Evolutionary conservation across 2,888 invertebrate species (phyloP).

Genomic region (Amblyjoppa proteus): DNA sequence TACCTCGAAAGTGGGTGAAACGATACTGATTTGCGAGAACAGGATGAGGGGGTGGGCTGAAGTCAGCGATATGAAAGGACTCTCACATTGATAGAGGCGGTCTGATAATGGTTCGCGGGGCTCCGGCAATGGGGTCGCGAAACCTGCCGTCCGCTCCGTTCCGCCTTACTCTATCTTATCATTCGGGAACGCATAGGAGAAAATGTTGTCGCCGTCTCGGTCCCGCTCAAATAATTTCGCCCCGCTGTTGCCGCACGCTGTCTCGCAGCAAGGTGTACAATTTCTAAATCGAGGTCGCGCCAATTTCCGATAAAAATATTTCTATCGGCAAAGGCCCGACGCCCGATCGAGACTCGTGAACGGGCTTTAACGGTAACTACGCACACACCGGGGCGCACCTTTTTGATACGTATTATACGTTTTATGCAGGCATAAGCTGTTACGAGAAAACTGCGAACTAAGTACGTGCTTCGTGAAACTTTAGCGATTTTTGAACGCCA

Average conservation of each 20-base stretch:
- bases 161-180: constrained; percentile 24
- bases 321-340: constrained; percentile 55
- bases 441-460: background rate
- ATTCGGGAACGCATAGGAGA: constrained; percentile 25
- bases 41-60: background rate
- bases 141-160: background rate
- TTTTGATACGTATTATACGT: background rate
- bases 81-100: constrained; percentile 32
- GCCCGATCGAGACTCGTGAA: constrained; percentile 13
- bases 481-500: background rate
- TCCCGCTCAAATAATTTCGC: background rate
- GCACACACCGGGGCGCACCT: background rate
- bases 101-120: constrained; percentile 6
- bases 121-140: constrained; percentile 10
- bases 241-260: constrained; percentile 28
- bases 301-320: constrained; percentile 70
- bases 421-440: background rate
- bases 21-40: constrained; percentile 8
- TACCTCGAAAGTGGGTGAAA: constrained; percentile 14
- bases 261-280: constrained; percentile 52
- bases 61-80: constrained; percentile 20
- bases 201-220: constrained; percentile 16
- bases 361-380: constrained; percentile 21
- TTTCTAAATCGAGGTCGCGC: constrained; percentile 54
- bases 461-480: background rate